Evolutionary conservation across 2,113 vertebrate genomes (phyloP).

Genomic region (Phoxinus phoxinus): DNA sequence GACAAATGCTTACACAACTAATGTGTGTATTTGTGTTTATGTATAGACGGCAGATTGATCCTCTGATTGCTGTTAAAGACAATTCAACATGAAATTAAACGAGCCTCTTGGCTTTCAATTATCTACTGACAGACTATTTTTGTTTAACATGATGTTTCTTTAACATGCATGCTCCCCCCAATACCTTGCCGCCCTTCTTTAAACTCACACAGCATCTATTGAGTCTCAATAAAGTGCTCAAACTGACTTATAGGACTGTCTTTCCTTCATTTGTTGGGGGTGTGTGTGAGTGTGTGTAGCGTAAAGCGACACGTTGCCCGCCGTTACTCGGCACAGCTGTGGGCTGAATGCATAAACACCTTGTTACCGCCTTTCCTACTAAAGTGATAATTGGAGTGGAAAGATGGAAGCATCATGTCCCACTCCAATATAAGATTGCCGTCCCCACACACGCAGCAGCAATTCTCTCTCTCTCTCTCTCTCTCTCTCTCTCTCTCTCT

Average conservation of each 20-base stretch:
- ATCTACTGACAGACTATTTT: slow-evolving; percentile 3
- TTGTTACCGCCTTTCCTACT: slow-evolving; percentile 52
- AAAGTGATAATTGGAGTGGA: slow-evolving; percentile 64
- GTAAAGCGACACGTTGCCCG: neutral
- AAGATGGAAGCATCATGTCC: slow-evolving; percentile 35
- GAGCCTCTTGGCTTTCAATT: neutral
- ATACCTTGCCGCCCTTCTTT: neutral
- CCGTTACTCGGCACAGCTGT: slow-evolving; percentile 48
- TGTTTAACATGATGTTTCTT: slow-evolving; percentile 10
- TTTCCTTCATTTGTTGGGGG: slow-evolving; percentile 13
- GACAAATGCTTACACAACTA: neutral
- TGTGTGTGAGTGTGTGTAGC: slow-evolving; percentile 13
- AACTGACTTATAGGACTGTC: neutral
- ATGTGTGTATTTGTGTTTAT: neutral
- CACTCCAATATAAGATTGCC: slow-evolving; percentile 33
- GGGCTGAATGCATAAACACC: slow-evolving; percentile 58
- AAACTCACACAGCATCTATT: slow-evolving; percentile 7
- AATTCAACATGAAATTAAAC: slow-evolving; percentile 6
- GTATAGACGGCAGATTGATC: neutral
- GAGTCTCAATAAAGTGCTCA: neutral
- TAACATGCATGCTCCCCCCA: neutral
- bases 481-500: neutral
- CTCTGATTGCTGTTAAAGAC: neutral
- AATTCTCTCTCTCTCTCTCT: neutral
- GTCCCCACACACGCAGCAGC: neutral